These are phyloP conservation scores for Scelioninae gen. 2 DNA, from an alignment of 2,888 invertebrate species.

Conservation along the genomic window DNA sequence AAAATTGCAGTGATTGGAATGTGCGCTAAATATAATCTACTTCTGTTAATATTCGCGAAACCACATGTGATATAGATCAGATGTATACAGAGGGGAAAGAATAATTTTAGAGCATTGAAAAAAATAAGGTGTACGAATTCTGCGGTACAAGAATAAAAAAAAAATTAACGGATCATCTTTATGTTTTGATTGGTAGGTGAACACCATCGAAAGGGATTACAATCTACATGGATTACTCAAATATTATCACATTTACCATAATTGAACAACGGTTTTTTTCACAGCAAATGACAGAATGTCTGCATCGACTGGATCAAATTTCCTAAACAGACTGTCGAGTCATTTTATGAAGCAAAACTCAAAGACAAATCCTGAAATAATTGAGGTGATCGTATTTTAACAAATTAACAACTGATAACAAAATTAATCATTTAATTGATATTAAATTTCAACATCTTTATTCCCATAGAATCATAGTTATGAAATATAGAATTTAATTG, in stretches of 20 bases:
- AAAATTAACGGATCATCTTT: neutral
- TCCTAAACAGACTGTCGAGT: slow-evolving; percentile 58
- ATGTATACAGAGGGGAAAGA: slow-evolving; percentile 63
- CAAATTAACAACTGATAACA: no score
- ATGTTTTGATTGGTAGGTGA: neutral
- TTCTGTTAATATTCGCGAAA: slow-evolving; percentile 69
- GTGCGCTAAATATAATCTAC: slow-evolving; percentile 71
- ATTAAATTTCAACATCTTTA: no score
- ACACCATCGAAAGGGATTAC: neutral
- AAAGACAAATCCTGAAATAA: slow-evolving; percentile 60
- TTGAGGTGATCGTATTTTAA: slow-evolving; percentile 37
- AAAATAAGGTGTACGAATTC: slow-evolving; percentile 36
- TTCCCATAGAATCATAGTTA: no score
- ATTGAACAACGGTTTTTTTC: no score
- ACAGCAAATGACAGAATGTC: slow-evolving; percentile 38
- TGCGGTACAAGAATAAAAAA: slow-evolving; percentile 18
- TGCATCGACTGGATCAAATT: slow-evolving; percentile 20
- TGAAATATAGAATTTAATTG: no score
- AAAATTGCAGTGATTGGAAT: slow-evolving; percentile 61
- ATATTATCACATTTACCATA: no score
- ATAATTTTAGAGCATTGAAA: slow-evolving; percentile 59
- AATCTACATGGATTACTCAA: no score
- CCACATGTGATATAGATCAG: slow-evolving; percentile 64
- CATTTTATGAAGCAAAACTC: slow-evolving; percentile 53
- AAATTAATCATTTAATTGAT: no score